These are phyloP conservation scores for Phyllotreta cruciferae DNA, from an alignment of 2,888 invertebrate genomes.

Conservation along the genomic window DNA sequence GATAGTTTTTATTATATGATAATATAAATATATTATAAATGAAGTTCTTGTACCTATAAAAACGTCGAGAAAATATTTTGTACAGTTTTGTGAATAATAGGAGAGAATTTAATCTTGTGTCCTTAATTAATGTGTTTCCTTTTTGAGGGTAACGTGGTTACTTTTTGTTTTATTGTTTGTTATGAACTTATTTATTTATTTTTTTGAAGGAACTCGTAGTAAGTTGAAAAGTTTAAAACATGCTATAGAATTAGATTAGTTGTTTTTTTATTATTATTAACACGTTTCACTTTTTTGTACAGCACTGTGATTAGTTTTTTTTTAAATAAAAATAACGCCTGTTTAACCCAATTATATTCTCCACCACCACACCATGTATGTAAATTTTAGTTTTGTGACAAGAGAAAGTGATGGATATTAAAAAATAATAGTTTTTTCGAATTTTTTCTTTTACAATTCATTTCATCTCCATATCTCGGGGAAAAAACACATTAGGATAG, in stretches of 20 bases:
- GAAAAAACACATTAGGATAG: no score
- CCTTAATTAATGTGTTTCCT: slow-evolving; percentile 32
- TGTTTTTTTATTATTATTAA: slow-evolving; percentile 44
- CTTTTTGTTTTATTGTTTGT: slow-evolving; percentile 34
- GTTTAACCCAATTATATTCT: slow-evolving; percentile 30
- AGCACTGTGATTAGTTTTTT: slow-evolving; percentile 56
- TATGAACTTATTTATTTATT: slow-evolving; percentile 38
- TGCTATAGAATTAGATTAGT: slow-evolving; percentile 19
- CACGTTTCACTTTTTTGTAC: slow-evolving; percentile 49
- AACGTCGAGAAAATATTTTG: slow-evolving; percentile 37
- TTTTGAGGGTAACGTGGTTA: slow-evolving; percentile 24
- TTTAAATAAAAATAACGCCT: slow-evolving; percentile 28
- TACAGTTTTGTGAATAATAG: slow-evolving; percentile 45
- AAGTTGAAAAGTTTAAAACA: slow-evolving; percentile 45
- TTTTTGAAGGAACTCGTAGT: slow-evolving; percentile 40
- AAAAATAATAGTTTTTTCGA: no score
- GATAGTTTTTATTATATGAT: slow-evolving; percentile 9
- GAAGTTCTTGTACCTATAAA: slow-evolving; percentile 33
- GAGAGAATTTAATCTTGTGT: slow-evolving; percentile 41
- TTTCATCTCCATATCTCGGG: no score
- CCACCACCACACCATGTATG: slow-evolving; percentile 9
- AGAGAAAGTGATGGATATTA: no score
- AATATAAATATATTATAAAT: slow-evolving; percentile 19
- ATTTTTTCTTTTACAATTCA: no score
- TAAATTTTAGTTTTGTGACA: slow-evolving; percentile 27